phyloP scores from a whole-genome alignment of 2,888 invertebrate species.

The Argyresthia goedartella region DNA sequence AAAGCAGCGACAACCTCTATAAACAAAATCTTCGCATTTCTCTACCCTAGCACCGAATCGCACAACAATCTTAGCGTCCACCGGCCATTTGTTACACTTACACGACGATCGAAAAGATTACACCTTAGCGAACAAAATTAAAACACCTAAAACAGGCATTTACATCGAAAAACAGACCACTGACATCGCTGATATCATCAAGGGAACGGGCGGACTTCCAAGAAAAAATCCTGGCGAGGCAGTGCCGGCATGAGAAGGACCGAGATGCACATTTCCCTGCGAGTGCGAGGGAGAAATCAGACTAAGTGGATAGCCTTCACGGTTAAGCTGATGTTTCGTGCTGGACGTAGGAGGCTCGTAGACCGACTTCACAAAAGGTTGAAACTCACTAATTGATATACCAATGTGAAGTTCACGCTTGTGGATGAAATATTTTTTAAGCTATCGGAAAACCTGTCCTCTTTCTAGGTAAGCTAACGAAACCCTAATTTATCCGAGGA shows the following conservation, averaged over 20 bases:
- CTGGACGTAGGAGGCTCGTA: no score
- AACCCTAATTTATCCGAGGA: no score
- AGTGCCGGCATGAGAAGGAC: conserved; percentile 24
- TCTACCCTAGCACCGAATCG: no score
- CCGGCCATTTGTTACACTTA: background rate
- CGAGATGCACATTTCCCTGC: conserved; percentile 8
- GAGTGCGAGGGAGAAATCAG: conserved; percentile 22
- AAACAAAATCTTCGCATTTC: no score
- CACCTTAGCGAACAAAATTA: background rate
- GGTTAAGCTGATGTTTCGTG: background rate
- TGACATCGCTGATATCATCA: conserved; percentile 8
- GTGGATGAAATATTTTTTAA: no score
- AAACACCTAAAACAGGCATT: background rate
- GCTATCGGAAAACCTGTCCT: no score
- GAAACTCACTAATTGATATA: no score
- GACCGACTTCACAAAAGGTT: no score
- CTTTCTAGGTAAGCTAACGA: no score
- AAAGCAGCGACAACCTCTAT: no score
- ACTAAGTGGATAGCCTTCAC: conserved; percentile 45
- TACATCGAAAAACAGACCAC: conserved; percentile 5
- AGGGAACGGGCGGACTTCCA: conserved; percentile 25
- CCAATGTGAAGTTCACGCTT: no score
- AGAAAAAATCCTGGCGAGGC: conserved; percentile 45
- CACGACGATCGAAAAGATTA: background rate
- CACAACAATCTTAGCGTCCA: no score